Evolutionary conservation across 2,888 invertebrate species (phyloP), one percentile per base, ranked within the genome.

Genomic region (Chymomyza procnemis): DNA sequence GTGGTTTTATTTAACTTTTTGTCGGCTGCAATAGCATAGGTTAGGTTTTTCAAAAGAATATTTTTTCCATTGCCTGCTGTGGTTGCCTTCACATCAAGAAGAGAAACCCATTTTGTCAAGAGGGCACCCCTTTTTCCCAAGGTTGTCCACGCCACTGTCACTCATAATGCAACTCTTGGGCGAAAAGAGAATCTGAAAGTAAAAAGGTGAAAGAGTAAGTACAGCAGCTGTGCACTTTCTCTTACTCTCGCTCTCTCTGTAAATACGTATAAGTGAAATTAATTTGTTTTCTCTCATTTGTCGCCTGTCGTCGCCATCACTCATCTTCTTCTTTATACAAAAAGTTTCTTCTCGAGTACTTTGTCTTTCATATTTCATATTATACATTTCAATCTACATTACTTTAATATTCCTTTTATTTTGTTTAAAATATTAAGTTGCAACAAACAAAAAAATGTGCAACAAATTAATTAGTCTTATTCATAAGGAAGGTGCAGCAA

Each of bases 221-320:
- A 12, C 34, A 12, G 2, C 34, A 41, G 34, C 34, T 41, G 34
- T 41, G 12, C 34, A 26, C 26, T 26, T 26, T 26, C 26, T 26
- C 26, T 26, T n/a, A n/a, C 26, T 22, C 22, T 22, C 22, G 2
- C 19, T 46, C 72, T 60, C 26, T 50, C 54, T 64, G 63, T 41
- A 64, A 64, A 62, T 63, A 65, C 66, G 66, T 69, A 63, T 65
- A 71, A 66, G 64, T 66, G 61, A 78, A 85, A 78, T 79, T 75
- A 70, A 83, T 84, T 78, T 73, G 56, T 59, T 34, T 64, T 60
- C 34, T 64, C 74, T 74, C 73, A 79, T 84, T 79, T 79, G 78
- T 60, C 60, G 56, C 14, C 54, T 55, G 54, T 52, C 64, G 47
- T 56, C 68, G 22, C 12, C 34, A 2, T 1, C 54, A 19, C 21